These are phyloP conservation scores for Trichosurus vulpecula DNA, from an alignment of 2,797 vertebrate species.

Conservation along the genomic window DNA sequence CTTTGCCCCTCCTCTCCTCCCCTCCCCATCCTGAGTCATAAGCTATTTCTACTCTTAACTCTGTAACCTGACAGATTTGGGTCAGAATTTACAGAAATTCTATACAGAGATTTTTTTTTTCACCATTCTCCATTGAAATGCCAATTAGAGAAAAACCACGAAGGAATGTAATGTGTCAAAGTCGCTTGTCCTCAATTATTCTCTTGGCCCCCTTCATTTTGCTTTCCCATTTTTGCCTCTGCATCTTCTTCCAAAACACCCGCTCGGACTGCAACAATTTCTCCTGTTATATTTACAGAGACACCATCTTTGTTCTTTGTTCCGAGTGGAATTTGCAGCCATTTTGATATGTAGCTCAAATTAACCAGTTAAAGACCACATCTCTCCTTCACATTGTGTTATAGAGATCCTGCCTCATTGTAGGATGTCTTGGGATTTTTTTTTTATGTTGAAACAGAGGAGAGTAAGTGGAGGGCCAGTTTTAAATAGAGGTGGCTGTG, in stretches of 20 bases:
- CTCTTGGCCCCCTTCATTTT: constrained; percentile 28
- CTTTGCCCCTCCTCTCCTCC: constrained; percentile 9
- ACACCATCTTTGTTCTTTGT: neutral
- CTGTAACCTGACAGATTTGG: constrained; percentile 38
- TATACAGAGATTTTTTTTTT: constrained; percentile 27
- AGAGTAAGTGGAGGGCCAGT: constrained; percentile 42
- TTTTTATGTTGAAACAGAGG: constrained; percentile 33
- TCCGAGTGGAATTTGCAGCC: constrained; percentile 15
- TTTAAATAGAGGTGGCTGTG: constrained; percentile 34
- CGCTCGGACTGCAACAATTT: constrained; percentile 39
- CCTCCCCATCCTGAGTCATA: constrained; percentile 33
- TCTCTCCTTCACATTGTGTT: constrained; percentile 20
- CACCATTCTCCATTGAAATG: constrained; percentile 40
- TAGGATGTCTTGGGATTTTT: constrained; percentile 5
- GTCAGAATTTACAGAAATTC: constrained; percentile 45
- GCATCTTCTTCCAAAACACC: constrained; percentile 7
- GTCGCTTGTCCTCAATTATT: constrained; percentile 44
- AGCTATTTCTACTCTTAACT: constrained; percentile 26
- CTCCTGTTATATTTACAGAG: constrained; percentile 22
- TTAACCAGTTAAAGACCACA: constrained; percentile 9
- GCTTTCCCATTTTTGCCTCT: constrained; percentile 31
- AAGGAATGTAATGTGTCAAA: constrained; percentile 32
- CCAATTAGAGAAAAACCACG: constrained; percentile 38
- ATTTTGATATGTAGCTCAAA: neutral
- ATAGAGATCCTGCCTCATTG: neutral